Evolutionary conservation across 2,888 invertebrate species (phyloP).

Genomic region (Mesorhabditis belari): DNA sequence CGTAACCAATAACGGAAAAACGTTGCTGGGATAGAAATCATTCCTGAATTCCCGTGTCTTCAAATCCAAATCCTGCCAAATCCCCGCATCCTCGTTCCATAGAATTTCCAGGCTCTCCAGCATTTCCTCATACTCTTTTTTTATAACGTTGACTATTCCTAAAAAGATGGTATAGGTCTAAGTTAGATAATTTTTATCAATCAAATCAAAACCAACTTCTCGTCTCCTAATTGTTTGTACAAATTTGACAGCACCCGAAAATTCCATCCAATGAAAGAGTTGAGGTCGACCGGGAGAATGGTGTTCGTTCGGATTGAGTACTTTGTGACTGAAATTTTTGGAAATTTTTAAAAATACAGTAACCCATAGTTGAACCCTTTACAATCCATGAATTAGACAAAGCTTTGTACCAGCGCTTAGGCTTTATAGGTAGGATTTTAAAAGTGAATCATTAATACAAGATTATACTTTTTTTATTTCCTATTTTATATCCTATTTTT

Average conservation of each 20-base stretch:
- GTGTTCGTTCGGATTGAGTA: slow-evolving; percentile 64
- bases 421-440: neutral
- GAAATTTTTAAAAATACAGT: neutral
- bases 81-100: slow-evolving; percentile 26
- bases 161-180: neutral
- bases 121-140: slow-evolving; percentile 15
- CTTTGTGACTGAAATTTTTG: slow-evolving; percentile 63
- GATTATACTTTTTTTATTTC: neutral
- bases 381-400: no score
- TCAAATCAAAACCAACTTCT: slow-evolving; percentile 6
- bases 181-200: neutral
- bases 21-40: slow-evolving; percentile 55
- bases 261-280: slow-evolving; percentile 69
- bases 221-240: slow-evolving; percentile 45
- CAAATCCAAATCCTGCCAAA: slow-evolving; percentile 45
- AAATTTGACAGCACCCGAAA: slow-evolving; percentile 64
- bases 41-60: slow-evolving; percentile 9
- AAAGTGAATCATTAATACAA: slow-evolving; percentile 15
- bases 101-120: slow-evolving; percentile 22
- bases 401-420: neutral
- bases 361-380: no score
- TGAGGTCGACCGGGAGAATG: slow-evolving; percentile 75
- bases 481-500: neutral
- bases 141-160: no score
- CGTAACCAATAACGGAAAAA: slow-evolving; percentile 69